Evolutionary conservation across 2,888 invertebrate genomes (phyloP), one percentile per base, ranked within the genome.

Genomic region (Chirona hameri): DNA sequence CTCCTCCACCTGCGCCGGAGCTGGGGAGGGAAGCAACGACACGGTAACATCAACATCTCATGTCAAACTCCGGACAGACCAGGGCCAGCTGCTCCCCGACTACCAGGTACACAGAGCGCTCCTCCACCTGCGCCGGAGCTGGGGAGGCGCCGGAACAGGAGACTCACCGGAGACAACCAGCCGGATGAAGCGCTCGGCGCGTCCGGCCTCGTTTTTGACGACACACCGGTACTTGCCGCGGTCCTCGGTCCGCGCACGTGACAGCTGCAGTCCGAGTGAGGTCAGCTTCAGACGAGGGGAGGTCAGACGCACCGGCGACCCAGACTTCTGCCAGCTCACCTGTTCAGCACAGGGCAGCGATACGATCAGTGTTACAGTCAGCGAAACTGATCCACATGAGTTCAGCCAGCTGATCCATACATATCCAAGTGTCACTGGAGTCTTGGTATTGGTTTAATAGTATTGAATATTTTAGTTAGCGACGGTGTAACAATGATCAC

Each of bases 141-240:
- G 46, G 24, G 5, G 29, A 27, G 0, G 12, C 48, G n/a, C n/a
- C 48, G 48, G 48, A 48, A 48, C 48, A 10, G 48, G 48, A 12
- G 48, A 24, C 76, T 76, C 76, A 76, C 76, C 76, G 24, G 76
- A 76, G 9, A 76, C 76, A 5, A 76, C 76, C 39, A 76, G 76
- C 24, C 76, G 5, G 46, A 76, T 21, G 76, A 76, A 46, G 39
- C 46, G 39, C 76, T 76, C 76, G 46, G 76, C 76, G 7, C 39
- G 39, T 21, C 76, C 76, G 24, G 76, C 76, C 9, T 76, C 46
- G 76, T 76, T 76, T 21, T 46, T 24, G 76, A 76, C 76, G 24
- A 24, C 2, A 39, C 76, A 76, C 24, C 76, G 76, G 76, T 76
- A 76, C 76, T 76, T 76, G 76, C 76, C 76, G 76, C 76, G 76